Conservation (phyloP, 37 sponge, comb jelly and placozoan genomes). For the Theonella swinhoei region DNA sequence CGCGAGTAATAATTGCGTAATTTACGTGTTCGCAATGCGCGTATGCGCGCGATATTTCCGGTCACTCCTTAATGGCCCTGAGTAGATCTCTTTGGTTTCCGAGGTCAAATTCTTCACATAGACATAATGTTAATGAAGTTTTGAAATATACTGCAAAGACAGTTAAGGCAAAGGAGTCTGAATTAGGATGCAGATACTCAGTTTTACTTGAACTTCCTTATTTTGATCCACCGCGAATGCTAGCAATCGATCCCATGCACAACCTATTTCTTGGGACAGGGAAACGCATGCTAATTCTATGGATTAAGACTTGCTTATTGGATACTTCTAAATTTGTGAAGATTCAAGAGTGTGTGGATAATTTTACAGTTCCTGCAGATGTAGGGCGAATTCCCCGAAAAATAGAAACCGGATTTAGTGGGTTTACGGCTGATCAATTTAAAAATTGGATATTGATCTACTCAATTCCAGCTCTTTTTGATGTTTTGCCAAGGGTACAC, state of each 20-base stretch:
- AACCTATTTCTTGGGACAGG: slow-evolving; percentile 33
- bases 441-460: slow-evolving; percentile 2
- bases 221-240: slow-evolving; percentile 22
- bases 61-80: neutral
- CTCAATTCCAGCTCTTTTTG: slow-evolving; percentile 1
- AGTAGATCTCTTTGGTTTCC: slow-evolving; percentile 20
- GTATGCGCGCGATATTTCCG: neutral
- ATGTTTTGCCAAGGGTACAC: slow-evolving; percentile 9
- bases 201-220: slow-evolving; percentile 22
- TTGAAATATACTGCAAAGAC: neutral
- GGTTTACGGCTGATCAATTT: neutral
- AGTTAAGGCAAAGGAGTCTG: slow-evolving; percentile 2
- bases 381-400: neutral
- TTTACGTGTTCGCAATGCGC: neutral
- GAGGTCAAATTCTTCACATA: neutral
- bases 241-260: slow-evolving; percentile 37
- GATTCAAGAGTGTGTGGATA: neutral
- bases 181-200: slow-evolving; percentile 43
- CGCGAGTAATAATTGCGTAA: no score
- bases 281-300: slow-evolving; percentile 16
- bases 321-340: neutral
- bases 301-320: slow-evolving; percentile 5
- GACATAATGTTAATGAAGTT: slow-evolving; percentile 13
- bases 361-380: neutral
- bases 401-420: neutral